These are phyloP conservation scores for Plecotus auritus DNA, from an alignment of 2,113 vertebrate genomes.

Conservation along the genomic window DNA sequence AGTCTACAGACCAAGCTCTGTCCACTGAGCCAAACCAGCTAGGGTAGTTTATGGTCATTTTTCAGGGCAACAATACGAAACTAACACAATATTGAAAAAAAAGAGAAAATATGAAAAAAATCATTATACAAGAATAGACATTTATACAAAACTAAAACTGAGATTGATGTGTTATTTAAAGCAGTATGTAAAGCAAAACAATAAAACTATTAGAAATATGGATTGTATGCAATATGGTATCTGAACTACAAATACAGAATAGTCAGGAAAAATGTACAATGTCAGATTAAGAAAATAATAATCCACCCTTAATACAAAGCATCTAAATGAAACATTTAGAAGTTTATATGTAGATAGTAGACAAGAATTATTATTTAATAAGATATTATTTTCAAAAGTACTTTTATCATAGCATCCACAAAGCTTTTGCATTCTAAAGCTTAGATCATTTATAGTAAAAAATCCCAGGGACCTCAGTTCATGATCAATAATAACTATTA, in stretches of 20 bases:
- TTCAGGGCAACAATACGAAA: not conserved
- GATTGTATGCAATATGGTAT: not conserved
- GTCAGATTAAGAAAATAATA: not conserved
- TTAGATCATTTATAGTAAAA: not conserved
- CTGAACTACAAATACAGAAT: not conserved
- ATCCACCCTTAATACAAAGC: not conserved
- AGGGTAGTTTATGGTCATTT: not conserved
- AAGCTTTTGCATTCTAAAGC: not conserved
- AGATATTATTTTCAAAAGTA: not conserved
- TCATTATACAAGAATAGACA: not conserved
- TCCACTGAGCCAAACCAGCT: too few species aligned
- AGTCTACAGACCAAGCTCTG: too few species aligned
- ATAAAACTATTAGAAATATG: not conserved
- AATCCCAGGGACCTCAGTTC: not conserved
- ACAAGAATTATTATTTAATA: not conserved
- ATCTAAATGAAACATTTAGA: not conserved
- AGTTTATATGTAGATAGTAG: not conserved
- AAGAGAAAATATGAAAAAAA: not conserved
- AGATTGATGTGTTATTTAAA: not conserved
- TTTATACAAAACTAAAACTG: not conserved
- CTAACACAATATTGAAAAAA: not conserved
- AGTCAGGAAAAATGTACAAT: not conserved
- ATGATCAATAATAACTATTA: not conserved
- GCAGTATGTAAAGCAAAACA: not conserved
- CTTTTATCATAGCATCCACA: not conserved